Evolutionary conservation across 2,797 vertebrate genomes (phyloP), one percentile per base, ranked within the genome.

Genomic region (Aplochiton taeniatus): DNA sequence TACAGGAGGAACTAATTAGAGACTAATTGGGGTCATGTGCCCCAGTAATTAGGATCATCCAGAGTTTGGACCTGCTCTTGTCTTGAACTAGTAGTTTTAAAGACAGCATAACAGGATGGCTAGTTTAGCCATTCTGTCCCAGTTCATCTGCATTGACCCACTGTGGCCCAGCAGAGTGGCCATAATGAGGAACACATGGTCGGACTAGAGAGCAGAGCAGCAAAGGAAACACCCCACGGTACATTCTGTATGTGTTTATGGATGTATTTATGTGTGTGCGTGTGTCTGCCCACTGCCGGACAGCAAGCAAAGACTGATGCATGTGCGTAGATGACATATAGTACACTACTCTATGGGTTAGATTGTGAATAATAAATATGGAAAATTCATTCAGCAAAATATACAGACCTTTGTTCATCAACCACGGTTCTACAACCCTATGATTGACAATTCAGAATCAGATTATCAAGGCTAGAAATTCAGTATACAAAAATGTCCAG

Each of bases 121-220:
- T 51, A 61, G 64, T 76, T 67, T 75, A 55, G 69, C 54, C 65
- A 73, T 50, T 12, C 8, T 70, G 79, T 73, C 80, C 66, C 58
- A 72, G 61, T 76, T 67, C 63, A 44, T 67, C 61, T 43, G 75
- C 61, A 63, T 65, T 69, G 61, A 58, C 69, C 46, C 69, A 66
- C 61, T 65, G 65, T 69, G 61, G 60, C 69, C 46, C 69, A 66
- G 44, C 20, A 73, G 46, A 68, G 44, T 43, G 61, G 47, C 31
- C 50, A 0, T 79, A 77, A 86, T 67, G 31, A 67, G 62, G 53
- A 83, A 67, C 83, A 87, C 70, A 76, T 84, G 77, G 57, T 58
- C 52, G 42, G 50, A 65, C 20, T 42, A 64, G 45, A 12, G 19
- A 61, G 16, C 6, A 73, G 61, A 58, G 43, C 54, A 63, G 73